Evolutionary conservation across 1,140 invertebrate species (phyloP).

Genomic region (Tetragnatha versicolor): DNA sequence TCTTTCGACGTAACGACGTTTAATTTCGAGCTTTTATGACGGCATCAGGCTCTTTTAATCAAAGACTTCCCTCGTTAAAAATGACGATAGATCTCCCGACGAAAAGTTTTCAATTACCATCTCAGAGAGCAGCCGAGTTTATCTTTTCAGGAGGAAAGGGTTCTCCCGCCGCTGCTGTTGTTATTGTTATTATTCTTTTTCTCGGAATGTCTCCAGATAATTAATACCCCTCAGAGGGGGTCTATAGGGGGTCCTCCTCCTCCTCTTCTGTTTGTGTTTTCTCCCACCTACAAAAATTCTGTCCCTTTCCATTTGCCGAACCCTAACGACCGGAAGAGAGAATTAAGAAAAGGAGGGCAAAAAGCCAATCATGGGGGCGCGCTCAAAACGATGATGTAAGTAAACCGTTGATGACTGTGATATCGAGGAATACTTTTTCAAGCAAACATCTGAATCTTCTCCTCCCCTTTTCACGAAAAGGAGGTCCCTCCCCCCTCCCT

Average conservation of each 20-base stretch:
- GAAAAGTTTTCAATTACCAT: constrained; percentile 51
- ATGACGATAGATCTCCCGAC: constrained; percentile 26
- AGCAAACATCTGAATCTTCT: constrained; percentile 38
- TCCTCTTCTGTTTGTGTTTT: background rate
- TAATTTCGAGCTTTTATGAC: constrained; percentile 53
- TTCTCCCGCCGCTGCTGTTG: no score
- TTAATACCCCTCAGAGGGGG: constrained; percentile 42
- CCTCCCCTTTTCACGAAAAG: background rate
- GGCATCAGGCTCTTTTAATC: constrained; percentile 51
- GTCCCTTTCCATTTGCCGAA: constrained; percentile 2
- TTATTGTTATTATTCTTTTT: constrained; percentile 51
- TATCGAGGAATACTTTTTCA: constrained; percentile 49
- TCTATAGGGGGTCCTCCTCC: no score
- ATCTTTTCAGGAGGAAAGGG: constrained; percentile 19
- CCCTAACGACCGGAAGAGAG: constrained; percentile 40
- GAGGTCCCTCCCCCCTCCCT: background rate
- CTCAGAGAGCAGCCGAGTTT: constrained; percentile 35
- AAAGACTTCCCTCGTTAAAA: constrained; percentile 53
- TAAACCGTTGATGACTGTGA: constrained; percentile 52
- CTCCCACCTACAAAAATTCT: constrained; percentile 27
- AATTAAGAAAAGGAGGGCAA: constrained; percentile 35
- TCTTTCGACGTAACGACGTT: constrained; percentile 46
- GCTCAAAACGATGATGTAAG: constrained; percentile 11
- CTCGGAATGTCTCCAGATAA: constrained; percentile 48
- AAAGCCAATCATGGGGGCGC: constrained; percentile 39